Conservation (phyloP, 2,888 invertebrate species). For the Spisula solida region DNA sequence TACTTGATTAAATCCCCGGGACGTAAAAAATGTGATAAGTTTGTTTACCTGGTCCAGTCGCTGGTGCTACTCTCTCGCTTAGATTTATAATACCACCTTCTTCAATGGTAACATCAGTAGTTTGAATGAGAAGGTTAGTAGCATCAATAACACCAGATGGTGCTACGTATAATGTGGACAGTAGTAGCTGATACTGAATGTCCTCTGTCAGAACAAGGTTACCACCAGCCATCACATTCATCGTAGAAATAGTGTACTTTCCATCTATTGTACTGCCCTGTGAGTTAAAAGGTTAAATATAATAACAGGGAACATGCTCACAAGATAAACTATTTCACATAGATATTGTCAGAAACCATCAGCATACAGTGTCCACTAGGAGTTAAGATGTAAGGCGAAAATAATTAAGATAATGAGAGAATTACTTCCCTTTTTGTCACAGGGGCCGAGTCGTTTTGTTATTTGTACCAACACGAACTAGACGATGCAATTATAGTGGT, state of each 20-base stretch:
- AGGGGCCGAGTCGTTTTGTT: too few relatives aligned
- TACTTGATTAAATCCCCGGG: too few relatives aligned
- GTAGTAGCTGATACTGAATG: slow-evolving; percentile 54
- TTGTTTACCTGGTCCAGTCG: slow-evolving; percentile 71
- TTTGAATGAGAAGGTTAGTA: slow-evolving; percentile 52
- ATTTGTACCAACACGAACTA: too few relatives aligned
- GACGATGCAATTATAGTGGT: too few relatives aligned
- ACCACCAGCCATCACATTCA: slow-evolving; percentile 66
- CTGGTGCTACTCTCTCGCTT: slow-evolving; percentile 56
- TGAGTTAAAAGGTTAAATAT: background rate
- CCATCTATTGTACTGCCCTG: slow-evolving; percentile 52
- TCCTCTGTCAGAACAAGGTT: slow-evolving; percentile 62
- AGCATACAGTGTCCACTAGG: too few relatives aligned
- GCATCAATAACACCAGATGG: slow-evolving; percentile 65
- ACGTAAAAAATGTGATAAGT: background rate
- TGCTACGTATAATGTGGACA: slow-evolving; percentile 61
- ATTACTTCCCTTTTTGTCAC: too few relatives aligned
- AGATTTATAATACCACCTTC: slow-evolving; percentile 73
- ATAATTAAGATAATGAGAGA: too few relatives aligned
- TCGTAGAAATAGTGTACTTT: slow-evolving; percentile 57
- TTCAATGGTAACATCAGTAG: slow-evolving; percentile 62
- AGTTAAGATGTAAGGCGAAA: too few relatives aligned
- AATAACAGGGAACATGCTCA: too few relatives aligned
- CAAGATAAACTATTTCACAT: too few relatives aligned
- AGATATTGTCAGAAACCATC: too few relatives aligned